These are phyloP conservation scores for Distichodus sexfasciatus DNA, from an alignment of 2,797 vertebrate species.

Conservation along the genomic window DNA sequence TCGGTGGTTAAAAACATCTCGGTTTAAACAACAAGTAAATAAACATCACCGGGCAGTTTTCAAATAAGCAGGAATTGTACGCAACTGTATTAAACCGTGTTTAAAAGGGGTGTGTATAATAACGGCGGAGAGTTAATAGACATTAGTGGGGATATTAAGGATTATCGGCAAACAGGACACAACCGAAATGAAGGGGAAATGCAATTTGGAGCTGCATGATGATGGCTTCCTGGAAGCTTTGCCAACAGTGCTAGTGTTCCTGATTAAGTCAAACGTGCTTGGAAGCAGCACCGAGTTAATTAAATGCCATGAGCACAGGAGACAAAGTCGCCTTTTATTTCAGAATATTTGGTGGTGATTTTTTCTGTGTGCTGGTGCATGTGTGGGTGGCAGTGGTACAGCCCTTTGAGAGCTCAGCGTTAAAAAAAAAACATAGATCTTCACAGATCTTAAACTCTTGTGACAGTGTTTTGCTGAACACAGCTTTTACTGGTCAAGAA, in stretches of 20 bases:
- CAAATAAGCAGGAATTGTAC: constrained; percentile 17
- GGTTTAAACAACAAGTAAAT: constrained; percentile 13
- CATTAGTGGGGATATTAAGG: constrained; percentile 47
- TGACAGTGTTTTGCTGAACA: no score
- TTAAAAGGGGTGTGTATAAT: constrained; percentile 15
- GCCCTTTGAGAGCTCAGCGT: not conserved
- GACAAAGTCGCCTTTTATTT: not conserved
- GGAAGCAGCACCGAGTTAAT: constrained; percentile 37
- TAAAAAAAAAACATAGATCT: constrained; percentile 1
- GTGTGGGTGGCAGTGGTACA: not conserved
- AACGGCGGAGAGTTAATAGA: constrained; percentile 36
- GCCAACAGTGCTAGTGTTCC: constrained; percentile 29
- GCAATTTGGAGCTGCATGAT: constrained; percentile 30
- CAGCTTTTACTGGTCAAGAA: no score
- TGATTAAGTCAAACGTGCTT: constrained; percentile 43
- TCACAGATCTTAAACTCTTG: no score
- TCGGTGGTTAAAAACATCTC: not conserved
- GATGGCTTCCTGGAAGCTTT: constrained; percentile 37
- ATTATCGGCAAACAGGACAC: constrained; percentile 45
- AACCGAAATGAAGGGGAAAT: constrained; percentile 46
- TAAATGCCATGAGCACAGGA: constrained; percentile 13
- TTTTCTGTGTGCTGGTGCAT: not conserved
- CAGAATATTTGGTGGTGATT: not conserved
- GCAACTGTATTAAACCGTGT: constrained; percentile 28
- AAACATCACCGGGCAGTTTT: constrained; percentile 12